phyloP scores from a whole-genome alignment of 2,113 vertebrate species.

The Epinephelus fuscoguttatus region DNA sequence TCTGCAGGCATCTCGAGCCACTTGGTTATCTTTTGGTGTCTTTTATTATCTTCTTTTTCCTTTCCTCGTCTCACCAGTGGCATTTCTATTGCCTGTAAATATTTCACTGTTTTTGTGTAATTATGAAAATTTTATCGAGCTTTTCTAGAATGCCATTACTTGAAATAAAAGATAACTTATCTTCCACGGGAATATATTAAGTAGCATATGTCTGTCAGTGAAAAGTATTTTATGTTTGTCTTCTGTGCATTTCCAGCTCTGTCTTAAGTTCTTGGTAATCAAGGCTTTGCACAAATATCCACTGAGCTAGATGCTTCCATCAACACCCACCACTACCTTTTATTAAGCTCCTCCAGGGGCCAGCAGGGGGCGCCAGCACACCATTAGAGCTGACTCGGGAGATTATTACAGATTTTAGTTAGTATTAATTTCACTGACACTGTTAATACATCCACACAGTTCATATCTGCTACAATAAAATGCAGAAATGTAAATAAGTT shows the following conservation, averaged over 20 bases:
- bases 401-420: not conserved
- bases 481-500: not conserved
- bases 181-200: not conserved
- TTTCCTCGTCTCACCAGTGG: slow-evolving; percentile 4
- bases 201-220: not conserved
- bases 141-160: slow-evolving; percentile 61
- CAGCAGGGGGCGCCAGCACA: slow-evolving; percentile 40
- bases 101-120: slow-evolving; percentile 73
- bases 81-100: slow-evolving; percentile 77
- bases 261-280: not conserved
- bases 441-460: not conserved
- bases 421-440: not conserved
- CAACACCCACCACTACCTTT: accelerated
- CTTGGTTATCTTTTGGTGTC: not conserved
- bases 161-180: slow-evolving; percentile 75
- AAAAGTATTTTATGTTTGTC: not conserved
- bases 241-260: slow-evolving; percentile 3
- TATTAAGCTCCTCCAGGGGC: not conserved
- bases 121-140: slow-evolving; percentile 66
- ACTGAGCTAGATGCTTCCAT: not conserved
- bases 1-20: slow-evolving; percentile 48
- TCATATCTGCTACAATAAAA: slow-evolving; percentile 27
- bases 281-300: not conserved
- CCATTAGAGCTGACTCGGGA: not conserved
- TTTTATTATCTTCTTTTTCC: not conserved